Base-by-base conservation (phyloP, 2,888 invertebrate species). In the Amorpha juglandis region DNA sequence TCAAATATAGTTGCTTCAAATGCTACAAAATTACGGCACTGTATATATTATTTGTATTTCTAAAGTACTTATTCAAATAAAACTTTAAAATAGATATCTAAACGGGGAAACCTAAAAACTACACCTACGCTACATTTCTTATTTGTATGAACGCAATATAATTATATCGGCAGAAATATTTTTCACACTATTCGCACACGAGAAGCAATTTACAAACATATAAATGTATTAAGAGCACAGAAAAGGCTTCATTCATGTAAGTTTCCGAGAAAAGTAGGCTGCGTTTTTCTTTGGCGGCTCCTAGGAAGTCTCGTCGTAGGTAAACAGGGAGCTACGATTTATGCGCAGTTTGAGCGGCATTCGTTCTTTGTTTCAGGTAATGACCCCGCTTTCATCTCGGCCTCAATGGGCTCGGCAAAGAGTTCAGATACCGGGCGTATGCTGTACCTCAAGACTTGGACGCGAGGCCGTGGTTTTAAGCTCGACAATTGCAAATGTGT, bases 331-430 rank as follows among this genome's bases (percentile, higher is more conserved):
- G 87, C 84, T 86, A 83, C 87, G 91, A 90, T 92, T 91, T 91
- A 92, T 90, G 89, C 90, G 85, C 83, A 88, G 91, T 87, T 91
- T 91, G 86, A 92, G 90, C 87, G 81, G 87, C 87, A 84, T 89
- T 89, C 87, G 81, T 84, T 87, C 91, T 93, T 93, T 93, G 93
- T 93, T 89, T 76, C 89, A 91, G 90, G 92, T 93, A 93, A 93
- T 92, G 92, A 92, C 91, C 91, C 84, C 74, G 89, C 92, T 92
- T 93, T 93, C 93, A 93, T 88, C 87, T 72, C 85, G 78, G 76
- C 80, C 85, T 92, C 89, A 92, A 92, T 92, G 89, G 88, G 80
- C 80, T 78, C 77, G 72, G 89, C 78, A 89, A 88, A 90, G 89
- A 85, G 83, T 82, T 81, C 78, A 89, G 90, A 91, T 88, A 90